Conservation (phyloP, 2,797 vertebrate species). For the Falco biarmicus region DNA sequence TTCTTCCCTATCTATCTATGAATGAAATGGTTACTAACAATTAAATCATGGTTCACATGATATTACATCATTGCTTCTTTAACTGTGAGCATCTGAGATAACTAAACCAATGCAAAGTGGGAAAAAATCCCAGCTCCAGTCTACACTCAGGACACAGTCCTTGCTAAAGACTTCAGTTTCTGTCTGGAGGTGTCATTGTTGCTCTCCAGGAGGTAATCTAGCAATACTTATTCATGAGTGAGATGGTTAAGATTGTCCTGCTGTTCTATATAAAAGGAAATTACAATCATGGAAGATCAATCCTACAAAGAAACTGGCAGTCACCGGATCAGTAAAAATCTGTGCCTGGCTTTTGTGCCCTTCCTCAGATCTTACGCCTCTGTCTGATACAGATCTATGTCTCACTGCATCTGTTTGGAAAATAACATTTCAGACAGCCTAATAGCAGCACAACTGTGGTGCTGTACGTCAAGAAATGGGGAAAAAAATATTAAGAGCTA, state of each 20-base stretch:
- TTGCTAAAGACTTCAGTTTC: background rate
- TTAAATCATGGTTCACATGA: slow-evolving; percentile 8
- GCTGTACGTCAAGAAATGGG: background rate
- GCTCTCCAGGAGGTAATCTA: background rate
- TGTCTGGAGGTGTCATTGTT: background rate
- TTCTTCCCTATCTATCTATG: slow-evolving; percentile 20
- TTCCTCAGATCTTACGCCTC: background rate
- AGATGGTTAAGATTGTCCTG: background rate
- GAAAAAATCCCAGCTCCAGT: background rate
- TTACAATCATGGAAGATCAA: background rate
- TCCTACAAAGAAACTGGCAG: background rate
- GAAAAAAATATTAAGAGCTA: background rate
- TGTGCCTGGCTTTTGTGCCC: background rate
- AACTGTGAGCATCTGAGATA: background rate
- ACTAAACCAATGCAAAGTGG: background rate
- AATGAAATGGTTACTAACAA: slow-evolving; percentile 23
- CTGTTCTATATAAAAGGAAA: background rate
- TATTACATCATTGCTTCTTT: slow-evolving; percentile 21
- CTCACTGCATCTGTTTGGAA: slow-evolving; percentile 21
- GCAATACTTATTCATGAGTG: background rate
- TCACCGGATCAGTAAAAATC: background rate
- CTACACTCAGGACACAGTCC: background rate
- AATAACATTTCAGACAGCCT: background rate
- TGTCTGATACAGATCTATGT: background rate
- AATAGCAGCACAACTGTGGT: background rate